Evolutionary conservation across 2,797 vertebrate genomes (phyloP).

Genomic region (Mormyrus hasselquistii): DNA sequence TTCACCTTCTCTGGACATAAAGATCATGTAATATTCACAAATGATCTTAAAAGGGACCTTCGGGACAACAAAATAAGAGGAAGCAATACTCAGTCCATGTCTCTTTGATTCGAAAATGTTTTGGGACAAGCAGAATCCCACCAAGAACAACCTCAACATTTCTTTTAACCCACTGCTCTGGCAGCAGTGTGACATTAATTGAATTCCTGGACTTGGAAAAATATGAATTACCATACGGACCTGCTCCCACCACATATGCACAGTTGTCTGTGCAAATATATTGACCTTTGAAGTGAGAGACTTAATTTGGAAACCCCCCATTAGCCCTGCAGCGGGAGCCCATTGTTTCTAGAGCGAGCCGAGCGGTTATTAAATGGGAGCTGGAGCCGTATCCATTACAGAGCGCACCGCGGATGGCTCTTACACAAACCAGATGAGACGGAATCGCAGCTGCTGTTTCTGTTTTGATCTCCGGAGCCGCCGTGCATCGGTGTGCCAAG

Average conservation of each 20-base stretch:
- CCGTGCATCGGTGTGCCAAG: constrained; percentile 40
- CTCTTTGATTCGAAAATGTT: not conserved
- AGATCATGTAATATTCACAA: not conserved
- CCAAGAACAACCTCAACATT: not conserved
- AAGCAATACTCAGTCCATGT: not conserved
- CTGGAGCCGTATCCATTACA: constrained; percentile 55
- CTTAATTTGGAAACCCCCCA: constrained; percentile 44
- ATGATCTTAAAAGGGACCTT: constrained; percentile 14
- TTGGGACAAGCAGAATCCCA: not conserved
- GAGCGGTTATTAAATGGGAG: constrained; percentile 50
- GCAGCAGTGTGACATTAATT: constrained; percentile 35
- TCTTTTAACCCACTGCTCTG: constrained; percentile 16
- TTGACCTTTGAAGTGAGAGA: constrained; percentile 41
- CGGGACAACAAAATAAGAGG: not conserved
- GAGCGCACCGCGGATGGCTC: constrained; percentile 48
- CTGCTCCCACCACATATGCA: constrained; percentile 38
- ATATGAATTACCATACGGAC: constrained; percentile 35
- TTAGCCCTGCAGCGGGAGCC: constrained; percentile 34
- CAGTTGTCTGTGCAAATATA: constrained; percentile 38
- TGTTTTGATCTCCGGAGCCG: constrained; percentile 50
- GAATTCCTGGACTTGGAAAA: constrained; percentile 39
- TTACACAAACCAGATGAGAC: constrained; percentile 61
- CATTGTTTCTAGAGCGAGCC: constrained; percentile 51
- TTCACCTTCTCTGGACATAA: constrained; percentile 46
- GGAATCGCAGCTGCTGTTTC: constrained; percentile 48